These are phyloP conservation scores for Sepiola atlantica DNA, from an alignment of 2,888 invertebrate species.

Conservation along the genomic window DNA sequence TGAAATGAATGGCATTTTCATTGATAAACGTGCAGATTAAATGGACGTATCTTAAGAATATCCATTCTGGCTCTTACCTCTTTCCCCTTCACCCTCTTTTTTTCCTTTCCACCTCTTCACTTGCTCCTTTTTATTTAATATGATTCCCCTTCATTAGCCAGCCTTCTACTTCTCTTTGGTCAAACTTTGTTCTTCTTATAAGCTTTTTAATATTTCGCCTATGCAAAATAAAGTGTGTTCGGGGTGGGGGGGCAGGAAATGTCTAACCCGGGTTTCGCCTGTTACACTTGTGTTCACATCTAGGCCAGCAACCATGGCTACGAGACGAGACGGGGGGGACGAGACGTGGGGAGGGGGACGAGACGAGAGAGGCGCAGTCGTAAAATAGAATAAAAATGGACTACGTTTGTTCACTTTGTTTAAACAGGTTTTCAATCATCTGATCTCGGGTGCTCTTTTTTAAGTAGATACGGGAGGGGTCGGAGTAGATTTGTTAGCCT, in stretches of 20 bases:
- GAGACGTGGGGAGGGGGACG: not conserved
- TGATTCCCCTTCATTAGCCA: no score
- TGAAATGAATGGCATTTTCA: no score
- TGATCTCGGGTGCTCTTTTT: not conserved
- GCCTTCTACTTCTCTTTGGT: no score
- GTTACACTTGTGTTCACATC: slow-evolving; percentile 6
- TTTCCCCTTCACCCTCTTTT: no score
- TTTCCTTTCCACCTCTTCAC: no score
- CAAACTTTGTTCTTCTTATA: not conserved
- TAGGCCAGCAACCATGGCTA: slow-evolving; percentile 18
- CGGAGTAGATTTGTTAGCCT: not conserved
- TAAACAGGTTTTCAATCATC: slow-evolving; percentile 2
- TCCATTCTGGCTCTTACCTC: no score
- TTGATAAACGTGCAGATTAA: no score
- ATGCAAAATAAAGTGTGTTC: not conserved
- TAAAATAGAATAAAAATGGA: not conserved
- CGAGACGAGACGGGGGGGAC: not conserved
- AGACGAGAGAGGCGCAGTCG: no score
- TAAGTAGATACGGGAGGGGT: not conserved
- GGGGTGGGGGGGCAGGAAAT: not conserved
- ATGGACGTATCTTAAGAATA: no score
- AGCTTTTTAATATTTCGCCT: not conserved
- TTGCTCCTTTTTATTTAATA: no score
- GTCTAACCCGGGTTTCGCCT: not conserved
- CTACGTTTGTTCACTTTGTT: not conserved